A percentile compares a stretch with the other conserved stretches of the same genome.
These are phyloP conservation scores for Rhynchonema sp. DNA, from an alignment of 2,888 invertebrate species.

Conservation along the genomic window DNA sequence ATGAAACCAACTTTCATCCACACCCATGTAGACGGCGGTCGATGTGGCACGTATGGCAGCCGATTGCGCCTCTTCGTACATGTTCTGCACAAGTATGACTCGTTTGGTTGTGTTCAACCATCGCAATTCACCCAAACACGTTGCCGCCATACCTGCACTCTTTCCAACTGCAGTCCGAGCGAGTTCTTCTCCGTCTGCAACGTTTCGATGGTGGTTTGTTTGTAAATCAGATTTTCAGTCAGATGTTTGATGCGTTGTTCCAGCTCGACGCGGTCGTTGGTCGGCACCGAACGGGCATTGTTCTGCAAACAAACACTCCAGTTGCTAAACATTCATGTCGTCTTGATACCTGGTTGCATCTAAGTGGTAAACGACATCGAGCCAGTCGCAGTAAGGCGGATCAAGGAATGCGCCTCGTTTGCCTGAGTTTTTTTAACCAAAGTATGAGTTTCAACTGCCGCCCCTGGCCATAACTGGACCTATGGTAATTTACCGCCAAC, in stretches of 20 bases:
- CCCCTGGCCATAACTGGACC: too few species aligned
- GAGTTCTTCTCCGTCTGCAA: constrained; percentile 67
- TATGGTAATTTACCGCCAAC: too few species aligned
- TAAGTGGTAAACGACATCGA: too few species aligned
- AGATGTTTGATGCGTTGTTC: constrained; percentile 38
- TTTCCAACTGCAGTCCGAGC: constrained; percentile 58
- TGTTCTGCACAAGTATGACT: too few species aligned
- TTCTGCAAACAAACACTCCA: background rate
- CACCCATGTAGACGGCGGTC: background rate
- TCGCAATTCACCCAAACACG: too few species aligned
- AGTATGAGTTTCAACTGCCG: too few species aligned
- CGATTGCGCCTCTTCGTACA: constrained; percentile 41
- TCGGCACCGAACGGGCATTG: background rate
- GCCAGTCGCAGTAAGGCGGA: too few species aligned
- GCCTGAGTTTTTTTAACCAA: too few species aligned
- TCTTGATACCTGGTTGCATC: background rate
- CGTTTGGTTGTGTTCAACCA: too few species aligned
- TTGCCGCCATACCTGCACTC: constrained; percentile 26
- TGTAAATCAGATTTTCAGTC: constrained; percentile 62
- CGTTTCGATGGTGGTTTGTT: constrained; percentile 62
- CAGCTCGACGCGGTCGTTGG: constrained; percentile 29
- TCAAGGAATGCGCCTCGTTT: too few species aligned
- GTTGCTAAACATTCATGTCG: background rate
- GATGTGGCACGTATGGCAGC: constrained; percentile 35
- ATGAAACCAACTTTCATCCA: too few species aligned